phyloP scores from a whole-genome alignment of 2,888 invertebrate species.

The Hanleya hanleyi region DNA sequence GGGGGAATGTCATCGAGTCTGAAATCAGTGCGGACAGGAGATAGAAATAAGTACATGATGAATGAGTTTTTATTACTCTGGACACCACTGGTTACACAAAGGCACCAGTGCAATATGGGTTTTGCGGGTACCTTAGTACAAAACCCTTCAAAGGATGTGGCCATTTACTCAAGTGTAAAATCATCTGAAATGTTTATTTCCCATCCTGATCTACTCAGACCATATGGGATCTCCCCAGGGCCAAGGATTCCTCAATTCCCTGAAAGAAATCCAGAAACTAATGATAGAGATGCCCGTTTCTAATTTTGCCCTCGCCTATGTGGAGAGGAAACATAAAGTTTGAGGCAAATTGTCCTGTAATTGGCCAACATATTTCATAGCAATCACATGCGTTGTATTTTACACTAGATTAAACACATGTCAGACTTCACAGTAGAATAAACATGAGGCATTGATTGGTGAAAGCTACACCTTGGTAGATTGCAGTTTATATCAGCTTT shows the following conservation, averaged over 20 bases:
- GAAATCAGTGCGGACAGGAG: not conserved
- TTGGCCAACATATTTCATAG: not conserved
- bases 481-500: too few species aligned
- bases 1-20: not conserved
- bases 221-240: not conserved
- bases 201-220: not conserved
- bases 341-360: not conserved
- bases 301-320: not conserved
- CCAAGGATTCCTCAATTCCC: too few species aligned
- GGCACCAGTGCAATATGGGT: not conserved
- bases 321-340: conserved; percentile 1
- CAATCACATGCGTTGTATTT: conserved; percentile 3
- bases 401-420: conserved; percentile 1
- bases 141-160: not conserved
- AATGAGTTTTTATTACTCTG: not conserved
- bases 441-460: not conserved
- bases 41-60: conserved; percentile 4
- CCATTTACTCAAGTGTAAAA: conserved; percentile 7
- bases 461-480: not conserved
- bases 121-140: not conserved
- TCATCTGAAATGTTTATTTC: conserved; percentile 1
- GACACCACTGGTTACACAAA: too few species aligned
- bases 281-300: too few species aligned
- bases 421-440: not conserved
- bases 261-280: too few species aligned